phyloP scores from a whole-genome alignment of 2,113 vertebrate species.

The Nestor notabilis region DNA sequence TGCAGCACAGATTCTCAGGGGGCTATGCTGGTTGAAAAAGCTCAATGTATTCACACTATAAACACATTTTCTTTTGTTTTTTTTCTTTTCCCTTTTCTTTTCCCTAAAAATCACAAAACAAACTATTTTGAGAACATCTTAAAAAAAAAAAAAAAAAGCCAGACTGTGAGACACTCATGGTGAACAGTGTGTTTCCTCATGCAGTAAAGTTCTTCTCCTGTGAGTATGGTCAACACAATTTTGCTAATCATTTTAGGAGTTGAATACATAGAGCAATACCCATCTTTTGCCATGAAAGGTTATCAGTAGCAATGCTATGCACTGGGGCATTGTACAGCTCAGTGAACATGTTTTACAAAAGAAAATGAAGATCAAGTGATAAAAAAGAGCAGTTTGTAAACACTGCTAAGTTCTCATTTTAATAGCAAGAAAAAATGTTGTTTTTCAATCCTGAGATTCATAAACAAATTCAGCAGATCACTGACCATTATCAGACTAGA shows the following conservation, averaged over 20 bases:
- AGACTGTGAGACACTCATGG: neutral
- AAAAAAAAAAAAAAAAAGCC: neutral
- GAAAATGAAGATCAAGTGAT: neutral
- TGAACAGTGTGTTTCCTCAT: neutral
- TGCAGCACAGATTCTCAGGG: neutral
- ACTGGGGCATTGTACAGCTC: neutral
- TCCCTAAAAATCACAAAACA: neutral
- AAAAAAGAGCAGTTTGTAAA: neutral
- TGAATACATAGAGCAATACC: neutral
- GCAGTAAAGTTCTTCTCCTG: neutral
- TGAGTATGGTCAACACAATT: neutral
- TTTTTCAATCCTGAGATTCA: neutral
- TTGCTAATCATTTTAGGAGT: neutral
- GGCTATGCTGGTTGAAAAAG: neutral
- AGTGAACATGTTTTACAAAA: neutral
- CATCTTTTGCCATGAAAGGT: neutral
- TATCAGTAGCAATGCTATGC: neutral
- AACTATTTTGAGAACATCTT: slow-evolving; percentile 32
- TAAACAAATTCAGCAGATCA: neutral
- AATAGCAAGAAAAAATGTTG: neutral
- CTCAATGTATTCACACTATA: neutral
- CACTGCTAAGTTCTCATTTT: neutral
- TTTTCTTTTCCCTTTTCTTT: neutral
- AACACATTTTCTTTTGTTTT: slow-evolving; percentile 4
- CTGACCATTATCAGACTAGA: neutral